Conservation (phyloP, 1,140 invertebrate species). For the Epicauta chinensis region DNA sequence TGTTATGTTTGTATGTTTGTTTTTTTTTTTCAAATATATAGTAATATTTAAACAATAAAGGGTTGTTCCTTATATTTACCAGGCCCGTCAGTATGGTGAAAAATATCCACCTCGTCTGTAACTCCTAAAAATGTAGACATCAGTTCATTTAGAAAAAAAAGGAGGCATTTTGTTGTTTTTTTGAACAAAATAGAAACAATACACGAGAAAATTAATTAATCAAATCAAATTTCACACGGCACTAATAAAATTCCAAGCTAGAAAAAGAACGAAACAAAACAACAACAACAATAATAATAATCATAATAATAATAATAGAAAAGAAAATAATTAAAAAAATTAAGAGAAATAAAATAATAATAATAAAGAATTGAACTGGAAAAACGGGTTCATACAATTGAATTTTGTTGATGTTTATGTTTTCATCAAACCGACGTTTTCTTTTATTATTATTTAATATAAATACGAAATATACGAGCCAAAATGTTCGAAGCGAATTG, state of each 20-base stretch:
- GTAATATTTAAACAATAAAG: slow-evolving; percentile 14
- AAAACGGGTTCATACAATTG: too few species aligned
- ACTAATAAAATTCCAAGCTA: slow-evolving; percentile 11
- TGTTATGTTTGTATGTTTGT: slow-evolving; percentile 1
- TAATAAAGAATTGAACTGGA: too few species aligned
- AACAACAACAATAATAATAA: too few species aligned
- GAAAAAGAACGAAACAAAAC: too few species aligned
- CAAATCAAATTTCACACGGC: slow-evolving; percentile 6
- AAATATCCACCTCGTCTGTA: slow-evolving; percentile 41
- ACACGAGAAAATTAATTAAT: slow-evolving; percentile 19
- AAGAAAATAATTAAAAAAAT: not conserved
- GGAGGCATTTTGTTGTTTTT: not conserved
- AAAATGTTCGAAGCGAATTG: too few species aligned
- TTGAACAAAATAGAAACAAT: slow-evolving; percentile 34
- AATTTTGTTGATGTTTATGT: too few species aligned
- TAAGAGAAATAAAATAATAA: too few species aligned
- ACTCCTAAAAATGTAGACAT: slow-evolving; percentile 39
- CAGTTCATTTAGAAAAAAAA: slow-evolving; percentile 29
- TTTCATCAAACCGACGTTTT: too few species aligned
- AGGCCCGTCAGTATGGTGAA: slow-evolving; percentile 38
- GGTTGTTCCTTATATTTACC: slow-evolving; percentile 15
- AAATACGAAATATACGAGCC: too few species aligned
- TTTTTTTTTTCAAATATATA: slow-evolving; percentile 14
- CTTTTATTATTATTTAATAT: too few species aligned
- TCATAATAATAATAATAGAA: too few species aligned